Percentiles rank a stretch among this genome's conserved stretches.
These are phyloP conservation scores for Cotesia congregata DNA, from an alignment of 2,888 invertebrate genomes.

Conservation along the genomic window DNA sequence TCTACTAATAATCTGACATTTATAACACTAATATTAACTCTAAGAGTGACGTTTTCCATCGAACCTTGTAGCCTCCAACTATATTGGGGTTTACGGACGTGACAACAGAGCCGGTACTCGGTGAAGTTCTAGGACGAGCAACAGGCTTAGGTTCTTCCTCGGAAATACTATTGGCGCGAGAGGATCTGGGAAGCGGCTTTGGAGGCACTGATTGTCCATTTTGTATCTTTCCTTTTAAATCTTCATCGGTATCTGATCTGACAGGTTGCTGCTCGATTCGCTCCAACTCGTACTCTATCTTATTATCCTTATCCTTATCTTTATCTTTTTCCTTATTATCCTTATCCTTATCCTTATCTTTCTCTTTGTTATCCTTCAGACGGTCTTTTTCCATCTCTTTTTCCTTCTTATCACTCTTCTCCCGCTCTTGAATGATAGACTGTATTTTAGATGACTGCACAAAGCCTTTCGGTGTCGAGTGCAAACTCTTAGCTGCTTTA, in stretches of 20 bases:
- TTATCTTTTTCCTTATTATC: constrained; percentile 40
- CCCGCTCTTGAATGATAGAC: constrained; percentile 50
- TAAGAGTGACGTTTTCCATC: constrained; percentile 33
- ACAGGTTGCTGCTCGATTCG: constrained; percentile 46
- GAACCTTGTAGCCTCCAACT: constrained; percentile 84
- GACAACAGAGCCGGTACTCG: constrained; percentile 73
- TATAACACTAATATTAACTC: neutral
- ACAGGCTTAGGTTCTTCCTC: constrained; percentile 80
- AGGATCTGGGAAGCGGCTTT: constrained; percentile 85
- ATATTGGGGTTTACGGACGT: constrained; percentile 74
- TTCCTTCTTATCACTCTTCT: constrained; percentile 39
- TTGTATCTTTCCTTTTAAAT: constrained; percentile 51
- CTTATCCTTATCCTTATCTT: constrained; percentile 43
- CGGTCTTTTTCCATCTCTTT: constrained; percentile 29
- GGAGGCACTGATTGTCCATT: constrained; percentile 75
- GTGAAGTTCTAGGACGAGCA: constrained; percentile 80
- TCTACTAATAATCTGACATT: constrained; percentile 21
- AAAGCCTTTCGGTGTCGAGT: constrained; percentile 62
- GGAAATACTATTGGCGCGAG: constrained; percentile 79
- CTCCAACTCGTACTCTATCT: constrained; percentile 57
- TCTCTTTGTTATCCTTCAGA: constrained; percentile 49
- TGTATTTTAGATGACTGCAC: constrained; percentile 58
- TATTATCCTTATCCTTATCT: constrained; percentile 36
- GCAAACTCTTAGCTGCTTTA: constrained; percentile 57
- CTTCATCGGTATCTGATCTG: constrained; percentile 48